Percentiles rank a stretch among this genome's conserved stretches.
Conservation (phyloP, 2,113 vertebrate species). For the Vicugna pacos region DNA sequence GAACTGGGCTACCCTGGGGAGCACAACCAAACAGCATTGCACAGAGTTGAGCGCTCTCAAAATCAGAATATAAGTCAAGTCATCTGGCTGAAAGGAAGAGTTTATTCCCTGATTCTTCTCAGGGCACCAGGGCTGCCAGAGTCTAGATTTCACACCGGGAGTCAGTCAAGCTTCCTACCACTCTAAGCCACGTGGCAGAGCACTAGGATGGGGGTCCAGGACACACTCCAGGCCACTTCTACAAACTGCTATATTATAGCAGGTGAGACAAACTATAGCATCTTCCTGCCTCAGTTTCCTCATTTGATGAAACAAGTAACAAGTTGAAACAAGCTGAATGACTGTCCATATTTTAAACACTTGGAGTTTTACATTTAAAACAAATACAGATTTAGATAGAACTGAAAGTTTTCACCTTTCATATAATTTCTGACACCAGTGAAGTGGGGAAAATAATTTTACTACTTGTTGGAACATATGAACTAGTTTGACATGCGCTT, state of each 20-base stretch:
- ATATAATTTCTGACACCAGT: constrained; percentile 25
- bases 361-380: constrained; percentile 45
- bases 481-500: neutral
- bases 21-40: rapidly evolving
- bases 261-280: neutral
- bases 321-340: neutral
- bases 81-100: neutral
- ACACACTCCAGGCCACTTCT: neutral
- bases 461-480: neutral
- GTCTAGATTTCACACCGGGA: neutral
- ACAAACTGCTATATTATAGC: neutral
- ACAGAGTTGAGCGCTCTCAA: rapidly evolving
- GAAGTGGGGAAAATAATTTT: constrained; percentile 42
- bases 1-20: neutral
- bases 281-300: neutral
- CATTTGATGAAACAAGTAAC: neutral
- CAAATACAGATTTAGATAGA: neutral
- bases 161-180: neutral
- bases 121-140: neutral
- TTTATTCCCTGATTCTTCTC: neutral
- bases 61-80: neutral
- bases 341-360: constrained; percentile 28
- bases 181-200: neutral
- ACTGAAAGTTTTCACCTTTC: constrained; percentile 6
- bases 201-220: neutral